Evolutionary conservation across 2,113 vertebrate genomes (phyloP), one percentile per base, ranked within the genome.

Genomic region (Tachysurus vachellii): DNA sequence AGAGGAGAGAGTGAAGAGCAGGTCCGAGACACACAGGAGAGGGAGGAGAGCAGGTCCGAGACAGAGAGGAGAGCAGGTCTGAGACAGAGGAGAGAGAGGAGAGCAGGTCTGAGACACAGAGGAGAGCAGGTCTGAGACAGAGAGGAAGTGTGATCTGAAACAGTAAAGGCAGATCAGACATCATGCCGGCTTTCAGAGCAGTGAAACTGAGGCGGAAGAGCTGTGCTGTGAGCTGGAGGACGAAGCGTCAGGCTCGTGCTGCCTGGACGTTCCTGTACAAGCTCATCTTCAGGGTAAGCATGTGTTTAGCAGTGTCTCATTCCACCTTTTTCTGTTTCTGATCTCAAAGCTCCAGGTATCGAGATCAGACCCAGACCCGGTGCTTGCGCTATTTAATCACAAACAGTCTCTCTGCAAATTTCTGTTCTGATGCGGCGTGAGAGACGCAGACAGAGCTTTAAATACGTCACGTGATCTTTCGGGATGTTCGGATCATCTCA

Each of bases 211-310:
- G 91, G 81, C 95, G 93, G 42, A 96, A 94, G 92, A 93, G 94
- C 87, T 93, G 94, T 88, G 95, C 93, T 0, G 88, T 96, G 89
- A 94, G 92, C 91, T 89, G 94, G 28, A 95, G 94, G 92, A 95
- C 93, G 7, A 94, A 90, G 91, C 92, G 93, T 86, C 94, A 95
- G 86, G 94, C 94, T 88, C 90, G 94, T 5, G 93, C 94, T 2
- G 95, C 94, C 0, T 95, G 91, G 91, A 92, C 94, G 88, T 92
- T 95, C 82, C 93, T 96, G 91, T 95, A 94, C 91, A 93, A 93
- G 76, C 92, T 96, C 91, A 73, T 96, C 68, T 94, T 94, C 47
- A 89, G 93, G 93, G 95, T 97, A 93, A 94, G 94, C 92, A 62
- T 36, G 50, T 59, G 53, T 28, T 28, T 54, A 56, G 19, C 10